phyloP scores from a whole-genome alignment of 2,888 invertebrate genomes.

The Teleiodes luculella region DNA sequence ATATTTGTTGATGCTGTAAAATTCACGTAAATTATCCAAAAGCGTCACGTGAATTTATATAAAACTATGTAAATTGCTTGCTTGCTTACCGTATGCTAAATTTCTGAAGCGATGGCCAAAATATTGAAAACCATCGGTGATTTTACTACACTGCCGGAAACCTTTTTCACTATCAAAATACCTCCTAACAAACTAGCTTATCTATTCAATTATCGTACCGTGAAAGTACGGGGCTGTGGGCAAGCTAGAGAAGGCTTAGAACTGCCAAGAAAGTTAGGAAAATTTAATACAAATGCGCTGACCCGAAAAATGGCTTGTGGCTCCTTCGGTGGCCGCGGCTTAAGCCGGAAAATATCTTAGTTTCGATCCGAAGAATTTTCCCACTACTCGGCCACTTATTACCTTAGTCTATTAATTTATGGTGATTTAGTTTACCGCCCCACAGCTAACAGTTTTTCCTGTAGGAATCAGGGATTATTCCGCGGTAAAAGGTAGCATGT shows the following conservation, averaged over 20 bases:
- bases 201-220: slow-evolving; percentile 11
- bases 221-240: slow-evolving; percentile 5
- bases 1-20: too few species aligned
- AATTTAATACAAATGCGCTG: slow-evolving; percentile 20
- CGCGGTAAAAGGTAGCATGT: too few species aligned
- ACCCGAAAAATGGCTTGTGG: slow-evolving; percentile 18
- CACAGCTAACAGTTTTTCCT: too few species aligned
- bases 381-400: background rate
- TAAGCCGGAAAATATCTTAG: background rate
- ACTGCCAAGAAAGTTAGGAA: slow-evolving; percentile 19
- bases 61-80: too few species aligned
- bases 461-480: too few species aligned
- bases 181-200: slow-evolving; percentile 5
- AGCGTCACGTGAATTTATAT: too few species aligned
- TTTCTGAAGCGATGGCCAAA: too few species aligned
- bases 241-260: slow-evolving; percentile 11
- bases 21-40: too few species aligned
- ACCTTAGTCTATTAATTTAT: background rate
- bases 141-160: background rate
- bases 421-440: too few species aligned
- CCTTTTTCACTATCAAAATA: background rate
- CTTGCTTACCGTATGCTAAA: too few species aligned
- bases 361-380: slow-evolving; percentile 7
- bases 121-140: background rate
- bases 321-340: background rate